These are phyloP conservation scores for Delichon dasypus DNA, from an alignment of 2,797 vertebrate species.

Conservation along the genomic window DNA sequence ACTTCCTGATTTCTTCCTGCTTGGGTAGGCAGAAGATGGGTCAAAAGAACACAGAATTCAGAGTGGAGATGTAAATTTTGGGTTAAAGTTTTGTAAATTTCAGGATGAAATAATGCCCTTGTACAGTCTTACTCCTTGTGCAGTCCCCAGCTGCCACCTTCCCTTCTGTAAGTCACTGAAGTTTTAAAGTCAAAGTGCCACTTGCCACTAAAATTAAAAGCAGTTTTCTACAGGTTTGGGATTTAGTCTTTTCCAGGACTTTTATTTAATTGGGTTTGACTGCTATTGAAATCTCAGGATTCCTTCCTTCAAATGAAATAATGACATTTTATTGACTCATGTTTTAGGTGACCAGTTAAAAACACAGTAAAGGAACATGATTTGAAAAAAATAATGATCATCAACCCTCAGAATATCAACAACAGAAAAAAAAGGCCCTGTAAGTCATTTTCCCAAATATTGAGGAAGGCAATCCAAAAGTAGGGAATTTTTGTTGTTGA, in stretches of 20 bases:
- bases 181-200: neutral
- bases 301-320: neutral
- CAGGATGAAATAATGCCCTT: neutral
- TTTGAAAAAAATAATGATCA: neutral
- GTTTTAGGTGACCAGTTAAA: neutral
- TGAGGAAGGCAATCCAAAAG: neutral
- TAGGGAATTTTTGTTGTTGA: rapidly evolving
- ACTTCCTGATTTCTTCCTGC: neutral
- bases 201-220: neutral
- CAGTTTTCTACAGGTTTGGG: neutral
- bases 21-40: neutral
- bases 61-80: neutral
- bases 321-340: neutral
- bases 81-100: neutral
- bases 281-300: neutral
- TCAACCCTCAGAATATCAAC: too few species aligned
- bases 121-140: neutral
- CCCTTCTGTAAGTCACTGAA: neutral
- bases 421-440: neutral
- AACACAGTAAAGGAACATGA: neutral
- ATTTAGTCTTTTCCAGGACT: neutral
- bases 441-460: neutral
- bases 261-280: neutral
- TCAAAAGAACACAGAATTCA: neutral
- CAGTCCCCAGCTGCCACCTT: neutral